These are phyloP conservation scores for Colletes gigas DNA, from an alignment of 1,140 invertebrate genomes.

Conservation along the genomic window DNA sequence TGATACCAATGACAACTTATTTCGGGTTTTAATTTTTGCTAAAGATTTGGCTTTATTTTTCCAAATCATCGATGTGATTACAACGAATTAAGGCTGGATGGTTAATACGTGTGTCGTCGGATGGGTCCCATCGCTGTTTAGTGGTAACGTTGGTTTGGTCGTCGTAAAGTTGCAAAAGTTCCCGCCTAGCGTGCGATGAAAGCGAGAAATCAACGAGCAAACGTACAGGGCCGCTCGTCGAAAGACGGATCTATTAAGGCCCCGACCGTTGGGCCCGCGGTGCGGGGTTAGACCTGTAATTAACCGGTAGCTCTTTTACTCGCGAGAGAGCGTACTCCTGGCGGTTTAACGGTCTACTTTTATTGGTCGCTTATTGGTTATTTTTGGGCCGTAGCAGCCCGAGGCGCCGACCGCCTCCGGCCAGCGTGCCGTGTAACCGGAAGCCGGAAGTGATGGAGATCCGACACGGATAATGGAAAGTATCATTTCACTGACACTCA, in stretches of 20 bases:
- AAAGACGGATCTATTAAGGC: constrained; percentile 78
- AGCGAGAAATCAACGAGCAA: constrained; percentile 41
- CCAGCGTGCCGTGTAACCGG: constrained; percentile 57
- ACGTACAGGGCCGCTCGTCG: constrained; percentile 53
- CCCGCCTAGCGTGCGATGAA: constrained; percentile 10
- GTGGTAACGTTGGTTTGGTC: neutral
- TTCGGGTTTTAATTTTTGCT: too few species aligned
- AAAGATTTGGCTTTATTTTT: too few species aligned
- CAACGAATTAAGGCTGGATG: too few species aligned
- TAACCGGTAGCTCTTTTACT: constrained; percentile 81
- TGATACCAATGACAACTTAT: too few species aligned
- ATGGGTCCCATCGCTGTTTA: too few species aligned
- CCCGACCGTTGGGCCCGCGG: constrained; percentile 61
- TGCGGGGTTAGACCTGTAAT: constrained; percentile 78
- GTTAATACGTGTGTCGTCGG: too few species aligned
- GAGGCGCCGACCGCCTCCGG: constrained; percentile 57
- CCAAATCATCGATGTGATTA: too few species aligned
- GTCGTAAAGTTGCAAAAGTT: constrained; percentile 18
- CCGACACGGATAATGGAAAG: constrained; percentile 23
- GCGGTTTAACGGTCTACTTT: constrained; percentile 73
- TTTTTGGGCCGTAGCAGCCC: constrained; percentile 69
- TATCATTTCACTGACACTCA: constrained; percentile 22
- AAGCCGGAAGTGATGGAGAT: constrained; percentile 68
- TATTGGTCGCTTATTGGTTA: constrained; percentile 80
- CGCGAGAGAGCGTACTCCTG: constrained; percentile 65